These are phyloP conservation scores for Lypha dubia DNA, from an alignment of 2,888 invertebrate species.

Conservation along the genomic window DNA sequence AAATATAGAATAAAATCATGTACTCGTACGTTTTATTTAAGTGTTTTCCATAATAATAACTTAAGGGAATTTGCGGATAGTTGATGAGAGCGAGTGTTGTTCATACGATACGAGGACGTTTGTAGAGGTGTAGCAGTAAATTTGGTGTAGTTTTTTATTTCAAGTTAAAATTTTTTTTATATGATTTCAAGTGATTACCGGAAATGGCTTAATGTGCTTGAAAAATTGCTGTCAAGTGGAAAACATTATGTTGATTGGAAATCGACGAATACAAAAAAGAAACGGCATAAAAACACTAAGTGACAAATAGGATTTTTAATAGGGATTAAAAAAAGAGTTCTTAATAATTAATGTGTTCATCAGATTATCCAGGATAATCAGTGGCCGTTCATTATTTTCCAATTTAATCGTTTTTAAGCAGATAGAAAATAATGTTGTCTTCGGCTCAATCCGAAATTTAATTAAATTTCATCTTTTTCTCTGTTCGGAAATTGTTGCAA, in stretches of 20 bases:
- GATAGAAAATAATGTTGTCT: too few species aligned
- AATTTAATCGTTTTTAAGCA: too few species aligned
- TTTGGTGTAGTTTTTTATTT: not conserved
- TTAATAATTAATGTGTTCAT: not conserved
- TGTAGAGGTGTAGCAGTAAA: not conserved
- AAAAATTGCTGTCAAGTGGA: slow-evolving; percentile 31
- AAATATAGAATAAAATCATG: slow-evolving; percentile 41
- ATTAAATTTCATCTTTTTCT: too few species aligned
- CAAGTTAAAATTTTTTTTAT: not conserved
- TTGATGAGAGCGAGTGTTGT: slow-evolving; percentile 28
- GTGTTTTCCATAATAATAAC: slow-evolving; percentile 64
- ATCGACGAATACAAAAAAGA: not conserved
- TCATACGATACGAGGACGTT: too few species aligned
- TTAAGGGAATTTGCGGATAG: slow-evolving; percentile 58
- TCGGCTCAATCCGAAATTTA: too few species aligned
- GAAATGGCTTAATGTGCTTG: slow-evolving; percentile 48
- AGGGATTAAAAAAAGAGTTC: not conserved
- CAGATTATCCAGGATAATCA: not conserved
- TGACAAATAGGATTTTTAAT: not conserved
- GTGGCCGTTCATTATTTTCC: too few species aligned
- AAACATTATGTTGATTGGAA: slow-evolving; percentile 55
- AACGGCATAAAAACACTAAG: not conserved
- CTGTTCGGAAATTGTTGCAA: too few species aligned
- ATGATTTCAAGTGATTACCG: slow-evolving; percentile 59
- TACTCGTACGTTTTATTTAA: slow-evolving; percentile 50